Evolutionary conservation across 2,113 vertebrate genomes (phyloP).

Genomic region (Neolamprologus longior): DNA sequence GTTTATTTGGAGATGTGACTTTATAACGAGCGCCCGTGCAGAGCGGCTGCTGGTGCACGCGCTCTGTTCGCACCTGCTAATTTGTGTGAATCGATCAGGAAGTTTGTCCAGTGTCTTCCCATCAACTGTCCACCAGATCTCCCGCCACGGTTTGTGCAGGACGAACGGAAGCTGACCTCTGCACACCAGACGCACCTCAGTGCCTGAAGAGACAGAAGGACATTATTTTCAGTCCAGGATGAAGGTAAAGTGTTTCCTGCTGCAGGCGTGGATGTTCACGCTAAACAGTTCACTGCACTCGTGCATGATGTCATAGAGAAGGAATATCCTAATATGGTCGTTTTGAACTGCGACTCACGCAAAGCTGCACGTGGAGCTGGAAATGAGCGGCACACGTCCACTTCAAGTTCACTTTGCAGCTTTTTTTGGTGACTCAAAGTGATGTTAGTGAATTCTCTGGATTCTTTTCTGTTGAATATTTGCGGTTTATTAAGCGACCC

Average conservation of each 20-base stretch:
- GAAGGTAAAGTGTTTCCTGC: background rate
- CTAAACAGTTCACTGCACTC: background rate
- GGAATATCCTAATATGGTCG: background rate
- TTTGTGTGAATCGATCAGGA: constrained; percentile 48
- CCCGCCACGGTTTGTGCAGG: constrained; percentile 43
- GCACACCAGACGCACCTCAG: constrained; percentile 60
- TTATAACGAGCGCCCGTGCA: background rate
- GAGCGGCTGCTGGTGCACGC: background rate
- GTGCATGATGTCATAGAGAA: background rate
- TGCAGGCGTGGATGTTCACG: background rate
- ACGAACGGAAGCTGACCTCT: constrained; percentile 63
- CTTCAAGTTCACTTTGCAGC: accelerated
- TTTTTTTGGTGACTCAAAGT: background rate
- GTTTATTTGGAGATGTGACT: background rate
- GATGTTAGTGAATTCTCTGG: background rate
- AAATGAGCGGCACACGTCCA: background rate
- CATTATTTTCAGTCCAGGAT: accelerated
- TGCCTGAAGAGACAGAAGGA: constrained; percentile 11
- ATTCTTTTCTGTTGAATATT: background rate
- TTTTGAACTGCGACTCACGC: background rate
- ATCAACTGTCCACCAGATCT: constrained; percentile 90
- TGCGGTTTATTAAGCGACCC: background rate
- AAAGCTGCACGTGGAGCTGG: background rate
- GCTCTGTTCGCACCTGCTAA: constrained; percentile 8
- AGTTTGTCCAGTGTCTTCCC: constrained; percentile 74